Evolutionary conservation across 2,888 invertebrate species (phyloP), one percentile per base, ranked within the genome.

Genomic region (Pterobdella sp.): DNA sequence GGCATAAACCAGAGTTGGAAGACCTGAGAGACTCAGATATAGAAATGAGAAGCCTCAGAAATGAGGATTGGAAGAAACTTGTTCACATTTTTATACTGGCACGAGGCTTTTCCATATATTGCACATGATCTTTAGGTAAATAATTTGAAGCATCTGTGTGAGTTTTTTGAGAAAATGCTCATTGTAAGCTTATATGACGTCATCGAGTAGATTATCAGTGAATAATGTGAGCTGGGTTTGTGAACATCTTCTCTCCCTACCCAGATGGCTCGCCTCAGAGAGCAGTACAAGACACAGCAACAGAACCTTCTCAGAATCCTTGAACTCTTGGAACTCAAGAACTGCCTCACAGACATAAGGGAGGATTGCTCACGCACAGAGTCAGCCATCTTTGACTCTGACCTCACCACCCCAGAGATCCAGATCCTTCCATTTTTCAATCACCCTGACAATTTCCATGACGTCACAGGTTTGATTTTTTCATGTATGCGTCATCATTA

Each of bases 281-380:
- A 94, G 83, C 92, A 93, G 18, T 94, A 93, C 87, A 94, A 94
- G 84, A 91, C 93, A 82, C 94, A 95, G 84, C 95, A 95, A 83
- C 93, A 93, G 84, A 92, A 94, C 18, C 86, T 95, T 70, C 92
- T 93, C 85, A 94, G 94, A 83, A 90, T 95, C 7, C 85, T 95
- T 73, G 95, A 95, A 84, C 94, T 93, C 83, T 86, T 95, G 79
- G 93, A 94, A 85, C 89, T 94, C 81, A 94, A 94, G 84, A 94
- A 93, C 85, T 95, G 95, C 82, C 89, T 79, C 60, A 78, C 78
- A 14, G 79, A 80, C 26, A 79, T 82, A 29, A 81, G 81, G 63
- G 80, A 79, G 2, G 82, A 83, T 66, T 82, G 90, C 89, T n/a
- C 91, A 90, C 84, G 90, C 88, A 89, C 90, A 77, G 92, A 92